Evolutionary conservation across 2,113 vertebrate species (phyloP), one percentile per base, ranked within the genome.

Genomic region (Reinhardtius hippoglossoides): DNA sequence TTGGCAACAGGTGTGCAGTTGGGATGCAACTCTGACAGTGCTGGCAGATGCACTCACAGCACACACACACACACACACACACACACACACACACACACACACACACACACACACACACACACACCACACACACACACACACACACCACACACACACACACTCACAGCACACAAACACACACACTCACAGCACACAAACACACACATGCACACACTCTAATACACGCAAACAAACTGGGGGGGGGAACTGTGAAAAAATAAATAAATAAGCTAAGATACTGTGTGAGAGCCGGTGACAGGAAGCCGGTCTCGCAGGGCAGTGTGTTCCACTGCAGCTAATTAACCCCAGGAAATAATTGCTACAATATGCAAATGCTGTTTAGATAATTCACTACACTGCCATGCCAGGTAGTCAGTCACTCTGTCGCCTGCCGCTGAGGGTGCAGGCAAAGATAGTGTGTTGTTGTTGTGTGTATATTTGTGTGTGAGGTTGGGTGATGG

Each of bases 321-420:
- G 93, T 94, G 95, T 95, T 96, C 96, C 96, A 94, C 94, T 94
- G 94, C 94, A 96, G 96, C 96, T 96, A 98, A 98, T 99, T 98
- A 98, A 98, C 96, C 96, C 96, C 95, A 92, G 96, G 93, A 99
- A 98, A 97, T 98, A 98, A 98, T 98, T 97, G 96, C 95, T 95
- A 94, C 96, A 96, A 95, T 97, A 97, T 98, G 97, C 96, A 98
- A 99, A 99, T 98, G 92, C 89, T 96, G 95, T 96, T 96, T 96
- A 96, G 96, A 96, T 97, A 96, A 95, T 97, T 97, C 95, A 94
- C 84, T 94, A 89, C 94, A 92, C 94, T 96, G 95, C 95, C 93
- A 92, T 93, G 93, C 95, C 94, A 96, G 95, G 95, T 96, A 97
- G 95, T 97, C 96, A 96, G 95, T 98, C 90, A 89, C 67, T 69